Percentiles rank a stretch among this genome's conserved stretches.
phyloP scores from a whole-genome alignment of 2,888 invertebrate genomes.

The Neoaliturus tenellus region DNA sequence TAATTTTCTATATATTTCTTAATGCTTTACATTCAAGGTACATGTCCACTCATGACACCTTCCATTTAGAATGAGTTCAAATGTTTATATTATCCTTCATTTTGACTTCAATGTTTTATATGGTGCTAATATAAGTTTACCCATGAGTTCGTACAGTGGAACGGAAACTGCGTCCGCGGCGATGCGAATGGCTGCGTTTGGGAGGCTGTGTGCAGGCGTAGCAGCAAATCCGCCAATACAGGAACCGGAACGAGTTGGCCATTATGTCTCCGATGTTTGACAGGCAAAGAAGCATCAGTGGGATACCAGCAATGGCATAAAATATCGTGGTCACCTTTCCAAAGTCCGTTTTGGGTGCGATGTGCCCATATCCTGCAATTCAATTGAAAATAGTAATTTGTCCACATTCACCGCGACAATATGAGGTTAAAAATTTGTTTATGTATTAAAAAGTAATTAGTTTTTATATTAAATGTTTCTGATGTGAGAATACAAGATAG shows the following conservation, averaged over 20 bases:
- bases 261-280: slow-evolving; percentile 96
- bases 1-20: too few relatives aligned
- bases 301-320: slow-evolving; percentile 96
- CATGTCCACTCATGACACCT: background rate
- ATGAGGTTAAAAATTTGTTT: too few relatives aligned
- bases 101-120: background rate
- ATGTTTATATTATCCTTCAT: too few relatives aligned
- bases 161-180: slow-evolving; percentile 72
- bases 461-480: too few relatives aligned
- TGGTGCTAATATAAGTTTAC: slow-evolving; percentile 62
- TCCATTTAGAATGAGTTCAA: too few relatives aligned
- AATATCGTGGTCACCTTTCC: slow-evolving; percentile 97
- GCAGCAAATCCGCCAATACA: slow-evolving; percentile 96
- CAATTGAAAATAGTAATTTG: background rate
- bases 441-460: too few relatives aligned
- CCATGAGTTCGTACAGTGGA: slow-evolving; percentile 70
- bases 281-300: slow-evolving; percentile 94
- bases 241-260: slow-evolving; percentile 94
- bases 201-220: slow-evolving; percentile 91
- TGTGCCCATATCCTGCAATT: slow-evolving; percentile 92
- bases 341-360: slow-evolving; percentile 94
- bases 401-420: too few relatives aligned
- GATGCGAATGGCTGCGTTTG: slow-evolving; percentile 74
- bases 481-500: too few relatives aligned
- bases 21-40: too few relatives aligned